A percentile compares a stretch with the other conserved stretches of the same genome.
These are phyloP conservation scores for Colletes latitarsis DNA, from an alignment of 1,140 invertebrate species.

Conservation along the genomic window DNA sequence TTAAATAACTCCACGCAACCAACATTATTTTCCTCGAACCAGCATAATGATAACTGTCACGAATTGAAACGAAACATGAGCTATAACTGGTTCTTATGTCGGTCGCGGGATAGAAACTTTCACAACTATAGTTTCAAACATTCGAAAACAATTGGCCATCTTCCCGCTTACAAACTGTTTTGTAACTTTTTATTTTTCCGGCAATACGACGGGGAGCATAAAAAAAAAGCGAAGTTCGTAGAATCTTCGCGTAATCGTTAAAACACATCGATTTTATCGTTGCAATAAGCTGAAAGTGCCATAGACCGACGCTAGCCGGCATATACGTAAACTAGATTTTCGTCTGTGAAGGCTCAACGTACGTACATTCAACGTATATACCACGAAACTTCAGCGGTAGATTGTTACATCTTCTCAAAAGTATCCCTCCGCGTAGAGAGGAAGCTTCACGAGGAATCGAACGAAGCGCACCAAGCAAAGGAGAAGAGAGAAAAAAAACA, in stretches of 20 bases:
- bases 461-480: not conserved
- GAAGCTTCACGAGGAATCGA: not conserved
- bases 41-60: conserved; percentile 13
- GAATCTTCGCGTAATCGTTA: not conserved
- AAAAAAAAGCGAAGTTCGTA: not conserved
- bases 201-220: not conserved
- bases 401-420: conserved; percentile 21
- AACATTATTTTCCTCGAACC: not conserved
- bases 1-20: conserved; percentile 1
- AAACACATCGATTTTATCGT: not conserved
- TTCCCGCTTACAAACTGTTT: not conserved
- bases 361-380: conserved; percentile 27
- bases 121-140: not conserved
- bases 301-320: not conserved
- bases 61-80: conserved; percentile 11
- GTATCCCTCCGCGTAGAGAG: not conserved
- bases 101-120: conserved; percentile 12
- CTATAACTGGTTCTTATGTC: conserved; percentile 1
- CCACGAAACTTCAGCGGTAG: not conserved
- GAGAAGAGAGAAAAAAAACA: not conserved
- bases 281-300: not conserved
- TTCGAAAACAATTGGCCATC: not conserved
- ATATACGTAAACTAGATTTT: not conserved
- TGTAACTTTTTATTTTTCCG: not conserved
- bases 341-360: not conserved